Conservation (phyloP, 2,888 invertebrate genomes). For the Tricholauxania praeusta region DNA sequence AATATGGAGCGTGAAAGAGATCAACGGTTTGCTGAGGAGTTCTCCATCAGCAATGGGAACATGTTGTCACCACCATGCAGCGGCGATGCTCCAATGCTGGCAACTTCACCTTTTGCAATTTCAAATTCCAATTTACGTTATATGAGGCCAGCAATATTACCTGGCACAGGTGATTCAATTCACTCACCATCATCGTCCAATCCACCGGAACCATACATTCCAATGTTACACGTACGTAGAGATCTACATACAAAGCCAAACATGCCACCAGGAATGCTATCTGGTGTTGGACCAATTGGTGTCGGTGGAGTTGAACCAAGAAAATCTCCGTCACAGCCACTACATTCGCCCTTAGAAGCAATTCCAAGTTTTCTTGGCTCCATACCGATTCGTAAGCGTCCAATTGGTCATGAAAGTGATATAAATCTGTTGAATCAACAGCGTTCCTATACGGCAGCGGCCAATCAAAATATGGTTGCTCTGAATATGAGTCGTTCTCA, state of each 20-base stretch:
- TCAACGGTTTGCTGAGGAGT: neutral
- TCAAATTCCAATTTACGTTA: slow-evolving; percentile 44
- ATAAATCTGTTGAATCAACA: slow-evolving; percentile 46
- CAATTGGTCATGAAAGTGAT: slow-evolving; percentile 58
- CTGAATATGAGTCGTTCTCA: slow-evolving; percentile 65
- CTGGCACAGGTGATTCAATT: slow-evolving; percentile 50
- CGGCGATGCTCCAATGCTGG: slow-evolving; percentile 21
- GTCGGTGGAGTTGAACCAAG: slow-evolving; percentile 31
- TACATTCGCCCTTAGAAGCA: slow-evolving; percentile 65
- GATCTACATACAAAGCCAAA: slow-evolving; percentile 75
- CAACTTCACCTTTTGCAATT: slow-evolving; percentile 44
- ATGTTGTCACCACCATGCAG: slow-evolving; percentile 44
- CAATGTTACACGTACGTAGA: slow-evolving; percentile 80
- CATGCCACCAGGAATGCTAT: slow-evolving; percentile 9
- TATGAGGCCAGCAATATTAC: slow-evolving; percentile 45
- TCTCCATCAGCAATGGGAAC: slow-evolving; percentile 12
- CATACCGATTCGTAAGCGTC: slow-evolving; percentile 65
- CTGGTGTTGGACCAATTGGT: neutral
- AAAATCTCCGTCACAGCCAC: slow-evolving; percentile 54
- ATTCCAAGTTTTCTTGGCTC: slow-evolving; percentile 67
- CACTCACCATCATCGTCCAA: slow-evolving; percentile 58
- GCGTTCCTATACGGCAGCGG: slow-evolving; percentile 25
- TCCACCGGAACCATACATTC: slow-evolving; percentile 67
- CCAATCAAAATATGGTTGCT: slow-evolving; percentile 49
- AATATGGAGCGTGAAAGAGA: slow-evolving; percentile 68